Evolutionary conservation across 2,888 invertebrate species (phyloP).

Genomic region (Eristalis intricaria): DNA sequence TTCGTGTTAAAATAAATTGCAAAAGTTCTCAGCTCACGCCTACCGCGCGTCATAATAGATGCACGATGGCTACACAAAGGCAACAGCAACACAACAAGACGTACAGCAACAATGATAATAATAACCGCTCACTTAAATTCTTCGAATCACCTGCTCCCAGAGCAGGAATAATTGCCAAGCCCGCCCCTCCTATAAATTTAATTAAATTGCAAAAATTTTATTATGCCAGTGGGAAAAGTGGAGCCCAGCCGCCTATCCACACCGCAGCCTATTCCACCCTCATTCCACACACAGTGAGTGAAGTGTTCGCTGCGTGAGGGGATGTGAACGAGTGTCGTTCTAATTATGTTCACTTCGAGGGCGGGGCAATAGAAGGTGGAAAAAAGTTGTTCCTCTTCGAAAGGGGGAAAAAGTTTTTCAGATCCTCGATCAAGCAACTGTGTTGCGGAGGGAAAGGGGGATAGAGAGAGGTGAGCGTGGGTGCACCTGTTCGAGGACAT

Average conservation of each 20-base stretch:
- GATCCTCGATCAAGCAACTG: conserved; percentile 45
- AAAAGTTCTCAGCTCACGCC: conserved; percentile 47
- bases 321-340: conserved; percentile 53
- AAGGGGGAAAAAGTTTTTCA: conserved; percentile 44
- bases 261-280: conserved; percentile 1
- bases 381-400: not conserved
- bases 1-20: conserved; percentile 58
- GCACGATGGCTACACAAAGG: conserved; percentile 12
- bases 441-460: not conserved
- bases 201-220: conserved; percentile 69
- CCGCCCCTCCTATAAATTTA: conserved; percentile 63
- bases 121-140: conserved; percentile 70
- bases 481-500: conserved; percentile 24
- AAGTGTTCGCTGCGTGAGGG: not conserved
- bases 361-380: not conserved
- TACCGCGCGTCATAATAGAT: conserved; percentile 39
- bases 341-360: conserved; percentile 49
- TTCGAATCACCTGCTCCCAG: conserved; percentile 63
- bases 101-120: conserved; percentile 61
- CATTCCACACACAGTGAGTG: not conserved
- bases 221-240: conserved; percentile 56
- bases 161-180: conserved; percentile 62
- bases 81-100: conserved; percentile 12
- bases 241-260: not conserved
- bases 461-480: not conserved